Conservation (phyloP, 2,113 vertebrate genomes). For the Polypterus senegalus region DNA sequence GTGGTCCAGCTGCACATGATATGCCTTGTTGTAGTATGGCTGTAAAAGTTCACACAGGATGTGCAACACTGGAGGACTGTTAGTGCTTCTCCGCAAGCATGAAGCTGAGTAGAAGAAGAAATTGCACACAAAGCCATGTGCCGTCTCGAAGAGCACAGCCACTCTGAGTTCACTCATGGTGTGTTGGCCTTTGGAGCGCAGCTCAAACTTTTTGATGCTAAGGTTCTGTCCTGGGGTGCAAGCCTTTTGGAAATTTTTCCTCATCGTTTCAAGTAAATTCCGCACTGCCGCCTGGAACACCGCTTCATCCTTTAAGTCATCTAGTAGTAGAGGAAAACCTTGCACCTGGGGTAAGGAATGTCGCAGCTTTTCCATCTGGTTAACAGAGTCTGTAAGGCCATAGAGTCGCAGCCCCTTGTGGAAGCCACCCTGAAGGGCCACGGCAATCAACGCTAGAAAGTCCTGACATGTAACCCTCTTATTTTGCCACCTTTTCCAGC, state of each 20-base stretch:
- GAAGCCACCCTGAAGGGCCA: slow-evolving; percentile 33
- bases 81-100: slow-evolving; percentile 26
- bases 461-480: slow-evolving; percentile 29
- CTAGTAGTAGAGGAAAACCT: slow-evolving; percentile 27
- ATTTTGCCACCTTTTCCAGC: slow-evolving; percentile 20
- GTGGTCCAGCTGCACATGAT: slow-evolving; percentile 30
- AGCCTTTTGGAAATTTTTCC: slow-evolving; percentile 22
- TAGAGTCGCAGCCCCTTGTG: slow-evolving; percentile 18
- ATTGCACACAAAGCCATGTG: slow-evolving; percentile 41
- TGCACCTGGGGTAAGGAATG: slow-evolving; percentile 33
- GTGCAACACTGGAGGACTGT: slow-evolving; percentile 30
- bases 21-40: slow-evolving; percentile 27
- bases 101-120: slow-evolving; percentile 34
- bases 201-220: slow-evolving; percentile 39
- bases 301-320: slow-evolving; percentile 20
- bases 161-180: slow-evolving; percentile 24
- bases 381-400: slow-evolving; percentile 15
- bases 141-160: slow-evolving; percentile 34
- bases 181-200: slow-evolving; percentile 21
- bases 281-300: slow-evolving; percentile 32
- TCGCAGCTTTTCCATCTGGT: slow-evolving; percentile 30
- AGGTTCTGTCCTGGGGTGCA: slow-evolving; percentile 25
- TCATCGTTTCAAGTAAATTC: slow-evolving; percentile 28
- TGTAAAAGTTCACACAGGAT: slow-evolving; percentile 33
- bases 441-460: slow-evolving; percentile 31